A percentile compares a stretch with the other conserved stretches of the same genome.
Conservation (phyloP, 2,113 vertebrate genomes). For the Phylloscopus whistleri region DNA sequence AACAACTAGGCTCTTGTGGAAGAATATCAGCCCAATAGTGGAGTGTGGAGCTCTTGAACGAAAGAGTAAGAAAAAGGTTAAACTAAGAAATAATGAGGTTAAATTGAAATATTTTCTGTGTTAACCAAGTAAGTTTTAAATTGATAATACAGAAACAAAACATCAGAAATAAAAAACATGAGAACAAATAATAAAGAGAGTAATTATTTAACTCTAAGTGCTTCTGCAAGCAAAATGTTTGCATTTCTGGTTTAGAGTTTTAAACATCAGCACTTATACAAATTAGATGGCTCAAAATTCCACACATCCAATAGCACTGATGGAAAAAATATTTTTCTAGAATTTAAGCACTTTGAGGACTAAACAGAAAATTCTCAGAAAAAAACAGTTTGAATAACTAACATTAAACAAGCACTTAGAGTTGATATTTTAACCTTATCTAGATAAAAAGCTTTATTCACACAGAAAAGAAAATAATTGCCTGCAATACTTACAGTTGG, state of each 20-base stretch:
- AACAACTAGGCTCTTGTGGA: background rate
- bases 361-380: background rate
- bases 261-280: background rate
- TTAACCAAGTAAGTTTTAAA: background rate
- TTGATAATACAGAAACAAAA: background rate
- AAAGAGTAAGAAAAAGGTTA: background rate
- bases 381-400: background rate
- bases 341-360: background rate
- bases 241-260: background rate
- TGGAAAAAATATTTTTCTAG: background rate
- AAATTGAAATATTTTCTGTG: background rate
- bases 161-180: background rate
- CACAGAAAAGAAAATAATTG: background rate
- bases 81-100: background rate
- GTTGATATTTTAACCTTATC: background rate
- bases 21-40: background rate
- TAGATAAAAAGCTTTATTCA: background rate
- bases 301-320: background rate
- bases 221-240: background rate
- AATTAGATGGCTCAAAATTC: background rate
- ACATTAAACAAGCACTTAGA: background rate
- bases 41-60: background rate
- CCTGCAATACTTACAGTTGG: conserved; percentile 85
- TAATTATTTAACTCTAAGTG: background rate
- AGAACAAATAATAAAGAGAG: background rate